phyloP scores from a whole-genome alignment of 2,797 vertebrate genomes.

The Lepidocolaptes lacrymiger region DNA sequence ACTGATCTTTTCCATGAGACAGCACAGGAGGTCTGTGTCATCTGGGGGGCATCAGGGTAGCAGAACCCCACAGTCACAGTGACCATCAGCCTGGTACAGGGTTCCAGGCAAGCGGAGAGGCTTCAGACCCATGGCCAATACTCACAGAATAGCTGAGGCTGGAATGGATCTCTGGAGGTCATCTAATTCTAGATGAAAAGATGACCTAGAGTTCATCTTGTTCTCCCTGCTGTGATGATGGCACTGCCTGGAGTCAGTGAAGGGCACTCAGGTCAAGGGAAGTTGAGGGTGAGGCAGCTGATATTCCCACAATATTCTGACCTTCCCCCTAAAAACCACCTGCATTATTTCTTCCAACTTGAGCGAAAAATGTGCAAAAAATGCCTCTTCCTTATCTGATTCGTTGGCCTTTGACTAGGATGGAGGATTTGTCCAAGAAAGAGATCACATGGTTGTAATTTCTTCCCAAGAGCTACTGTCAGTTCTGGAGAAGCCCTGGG shows the following conservation, averaged over 20 bases:
- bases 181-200: neutral
- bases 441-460: neutral
- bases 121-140: neutral
- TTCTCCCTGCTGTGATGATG: neutral
- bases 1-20: neutral
- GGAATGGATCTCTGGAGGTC: neutral
- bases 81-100: fast-evolving
- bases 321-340: neutral
- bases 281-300: neutral
- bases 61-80: fast-evolving
- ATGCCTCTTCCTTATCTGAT: neutral
- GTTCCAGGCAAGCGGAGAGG: fast-evolving
- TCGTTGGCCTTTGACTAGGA: neutral
- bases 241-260: neutral
- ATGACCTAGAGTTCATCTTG: neutral
- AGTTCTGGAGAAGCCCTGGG: neutral
- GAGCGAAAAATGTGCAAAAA: neutral
- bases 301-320: neutral
- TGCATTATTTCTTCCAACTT: neutral
- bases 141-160: neutral
- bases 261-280: neutral
- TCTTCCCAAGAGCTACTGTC: neutral
- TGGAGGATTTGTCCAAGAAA: neutral
- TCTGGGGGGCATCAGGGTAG: neutral
- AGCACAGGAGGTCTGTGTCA: neutral